phyloP scores from a whole-genome alignment of 2,113 vertebrate species.

The Tursiops truncatus region DNA sequence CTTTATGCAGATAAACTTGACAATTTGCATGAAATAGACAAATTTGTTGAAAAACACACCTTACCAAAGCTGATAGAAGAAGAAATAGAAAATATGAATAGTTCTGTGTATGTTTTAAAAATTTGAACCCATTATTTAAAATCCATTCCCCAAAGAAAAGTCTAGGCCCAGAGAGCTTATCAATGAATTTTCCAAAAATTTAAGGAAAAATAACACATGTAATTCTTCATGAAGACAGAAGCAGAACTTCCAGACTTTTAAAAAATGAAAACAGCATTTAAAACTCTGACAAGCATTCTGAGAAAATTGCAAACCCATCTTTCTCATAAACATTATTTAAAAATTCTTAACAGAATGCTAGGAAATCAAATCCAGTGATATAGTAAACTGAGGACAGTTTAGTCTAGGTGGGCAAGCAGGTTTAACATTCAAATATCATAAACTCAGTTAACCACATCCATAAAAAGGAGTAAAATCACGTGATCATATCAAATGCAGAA shows the following conservation, averaged over 20 bases:
- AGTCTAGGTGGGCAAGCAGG: neutral
- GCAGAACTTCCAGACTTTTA: neutral
- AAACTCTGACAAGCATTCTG: neutral
- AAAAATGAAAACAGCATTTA: slow-evolving; percentile 8
- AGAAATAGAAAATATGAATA: neutral
- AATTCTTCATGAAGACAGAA: neutral
- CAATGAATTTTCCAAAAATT: neutral
- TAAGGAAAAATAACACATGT: neutral
- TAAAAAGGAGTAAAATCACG: neutral
- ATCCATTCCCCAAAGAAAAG: neutral
- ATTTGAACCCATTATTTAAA: neutral
- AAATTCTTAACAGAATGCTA: neutral
- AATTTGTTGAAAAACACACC: neutral
- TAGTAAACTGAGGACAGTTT: neutral
- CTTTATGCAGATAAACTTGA: neutral
- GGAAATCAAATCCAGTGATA: neutral
- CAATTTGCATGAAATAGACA: neutral
- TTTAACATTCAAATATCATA: neutral
- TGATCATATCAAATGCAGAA: neutral
- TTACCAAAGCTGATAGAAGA: neutral
- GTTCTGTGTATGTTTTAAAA: neutral
- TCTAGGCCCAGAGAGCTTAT: neutral
- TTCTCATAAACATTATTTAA: neutral
- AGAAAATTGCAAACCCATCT: neutral
- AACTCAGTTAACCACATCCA: neutral